Evolutionary conservation across 2,888 invertebrate species (phyloP).

Genomic region (Celastrina argiolus): DNA sequence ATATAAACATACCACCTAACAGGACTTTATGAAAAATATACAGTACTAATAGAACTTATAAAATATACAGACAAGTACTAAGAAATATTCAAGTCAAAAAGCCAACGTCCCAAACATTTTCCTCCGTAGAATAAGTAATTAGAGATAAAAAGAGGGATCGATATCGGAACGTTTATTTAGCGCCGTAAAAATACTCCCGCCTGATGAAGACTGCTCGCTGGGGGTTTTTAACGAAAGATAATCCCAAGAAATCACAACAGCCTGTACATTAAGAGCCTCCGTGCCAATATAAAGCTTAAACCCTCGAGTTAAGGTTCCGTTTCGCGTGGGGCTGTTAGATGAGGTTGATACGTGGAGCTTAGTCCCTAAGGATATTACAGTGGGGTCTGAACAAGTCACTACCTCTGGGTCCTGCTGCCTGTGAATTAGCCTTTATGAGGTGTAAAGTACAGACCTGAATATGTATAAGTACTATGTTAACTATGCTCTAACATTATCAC

Average conservation of each 20-base stretch:
- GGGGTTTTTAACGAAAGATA: conserved; percentile 41
- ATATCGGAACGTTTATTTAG: conserved; percentile 25
- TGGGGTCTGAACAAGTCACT: conserved; percentile 37
- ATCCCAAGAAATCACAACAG: conserved; percentile 40
- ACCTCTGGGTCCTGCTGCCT: conserved; percentile 33
- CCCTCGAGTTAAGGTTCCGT: conserved; percentile 16
- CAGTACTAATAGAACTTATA: no score
- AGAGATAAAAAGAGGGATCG: conserved; percentile 23
- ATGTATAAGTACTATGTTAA: not conserved
- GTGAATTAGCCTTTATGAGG: conserved; percentile 16
- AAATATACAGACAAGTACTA: no score
- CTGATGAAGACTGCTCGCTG: conserved; percentile 37
- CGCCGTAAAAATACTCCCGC: conserved; percentile 35
- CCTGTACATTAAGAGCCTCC: conserved; percentile 32
- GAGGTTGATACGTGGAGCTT: conserved; percentile 32
- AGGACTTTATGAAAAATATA: no score
- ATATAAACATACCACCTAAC: no score
- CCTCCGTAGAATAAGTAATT: conserved; percentile 18
- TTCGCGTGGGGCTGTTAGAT: conserved; percentile 20
- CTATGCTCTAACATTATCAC: no score
- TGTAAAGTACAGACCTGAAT: not conserved
- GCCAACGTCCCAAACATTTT: not conserved
- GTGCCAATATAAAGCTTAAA: conserved; percentile 20
- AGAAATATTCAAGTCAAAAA: not conserved
- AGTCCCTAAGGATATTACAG: conserved; percentile 39